Conservation (phyloP, 2,113 vertebrate genomes). For the Bungarus multicinctus region DNA sequence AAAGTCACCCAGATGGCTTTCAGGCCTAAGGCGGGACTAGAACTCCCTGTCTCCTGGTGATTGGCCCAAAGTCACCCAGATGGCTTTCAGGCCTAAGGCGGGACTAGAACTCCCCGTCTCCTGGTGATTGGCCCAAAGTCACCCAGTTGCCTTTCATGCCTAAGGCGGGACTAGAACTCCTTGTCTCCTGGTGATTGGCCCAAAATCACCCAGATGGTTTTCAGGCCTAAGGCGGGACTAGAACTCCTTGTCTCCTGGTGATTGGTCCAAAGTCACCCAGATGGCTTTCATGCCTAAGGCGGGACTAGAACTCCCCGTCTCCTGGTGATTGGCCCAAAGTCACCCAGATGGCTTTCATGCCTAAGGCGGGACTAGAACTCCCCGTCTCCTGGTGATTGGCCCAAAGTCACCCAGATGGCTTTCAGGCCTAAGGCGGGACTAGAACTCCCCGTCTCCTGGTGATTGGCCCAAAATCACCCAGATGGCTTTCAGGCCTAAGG, state of each 20-base stretch:
- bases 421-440: background rate
- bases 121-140: background rate
- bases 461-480: too few species aligned
- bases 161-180: background rate
- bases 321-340: too few species aligned
- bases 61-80: too few species aligned
- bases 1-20: too few species aligned
- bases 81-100: fast-evolving
- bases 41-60: background rate
- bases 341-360: background rate
- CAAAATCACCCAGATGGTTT: too few species aligned
- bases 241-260: too few species aligned
- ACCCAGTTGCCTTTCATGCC: background rate
- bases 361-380: background rate
- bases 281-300: fast-evolving
- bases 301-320: too few species aligned
- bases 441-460: background rate
- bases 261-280: too few species aligned
- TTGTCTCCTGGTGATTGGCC: background rate
- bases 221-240: too few species aligned
- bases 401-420: fast-evolving
- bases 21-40: background rate
- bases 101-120: background rate
- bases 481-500: fast-evolving
- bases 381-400: too few species aligned